A percentile compares a stretch with the other conserved stretches of the same genome.
These are phyloP conservation scores for Euphydryas editha DNA, from an alignment of 2,888 invertebrate genomes.

Conservation along the genomic window DNA sequence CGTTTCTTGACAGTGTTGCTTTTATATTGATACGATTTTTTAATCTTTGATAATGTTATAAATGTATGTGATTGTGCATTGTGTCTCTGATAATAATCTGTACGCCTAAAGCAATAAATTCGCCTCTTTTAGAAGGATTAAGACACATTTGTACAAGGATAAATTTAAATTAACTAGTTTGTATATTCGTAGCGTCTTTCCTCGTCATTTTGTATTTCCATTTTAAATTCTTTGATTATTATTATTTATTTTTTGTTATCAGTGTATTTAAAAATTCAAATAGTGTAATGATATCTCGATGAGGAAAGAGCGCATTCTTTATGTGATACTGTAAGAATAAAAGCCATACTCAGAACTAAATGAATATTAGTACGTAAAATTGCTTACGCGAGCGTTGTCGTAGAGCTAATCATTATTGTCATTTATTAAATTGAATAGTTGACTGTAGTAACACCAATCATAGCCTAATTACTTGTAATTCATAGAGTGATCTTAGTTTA, in stretches of 20 bases:
- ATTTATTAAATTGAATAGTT: constrained; percentile 62
- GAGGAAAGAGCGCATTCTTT: constrained; percentile 41
- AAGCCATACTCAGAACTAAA: constrained; percentile 59
- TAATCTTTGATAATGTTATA: constrained; percentile 32
- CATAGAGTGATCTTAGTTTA: constrained; percentile 78
- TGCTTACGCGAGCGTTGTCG: constrained; percentile 64
- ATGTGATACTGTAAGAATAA: constrained; percentile 60
- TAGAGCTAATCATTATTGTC: constrained; percentile 53
- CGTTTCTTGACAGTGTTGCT: constrained; percentile 16
- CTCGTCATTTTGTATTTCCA: constrained; percentile 40
- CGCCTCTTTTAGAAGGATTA: constrained; percentile 57
- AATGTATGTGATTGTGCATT: constrained; percentile 38
- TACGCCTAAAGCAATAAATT: constrained; percentile 65
- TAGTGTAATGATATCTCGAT: constrained; percentile 25
- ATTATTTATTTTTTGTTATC: background rate
- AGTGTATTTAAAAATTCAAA: background rate
- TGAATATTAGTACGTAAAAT: constrained; percentile 55
- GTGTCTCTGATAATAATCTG: constrained; percentile 57
- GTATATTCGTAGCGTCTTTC: constrained; percentile 43
- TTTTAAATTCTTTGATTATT: background rate
- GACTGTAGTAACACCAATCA: constrained; percentile 80
- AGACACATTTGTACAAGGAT: constrained; percentile 46
- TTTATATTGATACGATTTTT: constrained; percentile 13
- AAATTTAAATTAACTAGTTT: constrained; percentile 42
- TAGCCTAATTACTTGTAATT: constrained; percentile 77